A percentile compares a stretch with the other conserved stretches of the same genome.
These are phyloP conservation scores for Drosophila parthenogenetica DNA, from an alignment of 2,888 invertebrate genomes.

Conservation along the genomic window DNA sequence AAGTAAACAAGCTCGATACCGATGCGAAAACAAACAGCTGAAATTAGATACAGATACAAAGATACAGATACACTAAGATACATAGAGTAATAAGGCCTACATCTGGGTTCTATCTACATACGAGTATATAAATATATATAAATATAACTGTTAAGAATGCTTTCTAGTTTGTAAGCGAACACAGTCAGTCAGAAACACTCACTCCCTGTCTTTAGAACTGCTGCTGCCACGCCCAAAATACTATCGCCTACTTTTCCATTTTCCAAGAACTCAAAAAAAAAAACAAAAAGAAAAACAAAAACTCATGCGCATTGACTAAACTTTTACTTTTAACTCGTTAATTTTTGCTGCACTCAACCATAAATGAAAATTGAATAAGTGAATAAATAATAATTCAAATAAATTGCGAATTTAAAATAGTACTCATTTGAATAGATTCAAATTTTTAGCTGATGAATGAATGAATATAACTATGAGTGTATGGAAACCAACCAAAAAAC, in stretches of 20 bases:
- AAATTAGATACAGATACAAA: constrained; percentile 29
- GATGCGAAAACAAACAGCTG: constrained; percentile 26
- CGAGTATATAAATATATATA: constrained; percentile 31
- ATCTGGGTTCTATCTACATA: constrained; percentile 21
- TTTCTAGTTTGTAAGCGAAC: constrained; percentile 55
- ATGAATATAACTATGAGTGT: constrained; percentile 22
- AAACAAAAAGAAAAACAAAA: neutral
- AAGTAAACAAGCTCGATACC: constrained; percentile 24
- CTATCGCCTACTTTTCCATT: constrained; percentile 35
- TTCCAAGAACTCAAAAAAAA: constrained; percentile 3
- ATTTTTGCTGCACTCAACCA: constrained; percentile 45
- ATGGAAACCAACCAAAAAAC: constrained; percentile 32
- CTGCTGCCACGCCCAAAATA: constrained; percentile 45
- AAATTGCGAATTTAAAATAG: constrained; percentile 70
- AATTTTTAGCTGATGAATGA: constrained; percentile 51
- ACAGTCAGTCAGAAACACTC: constrained; percentile 11
- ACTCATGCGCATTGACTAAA: constrained; percentile 36
- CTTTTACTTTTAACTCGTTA: constrained; percentile 25
- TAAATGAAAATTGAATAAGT: constrained; percentile 19
- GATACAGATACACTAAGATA: constrained; percentile 29
- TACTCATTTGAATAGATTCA: constrained; percentile 73
- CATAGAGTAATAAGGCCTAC: constrained; percentile 15
- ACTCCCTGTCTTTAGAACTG: constrained; percentile 24
- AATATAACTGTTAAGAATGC: constrained; percentile 53
- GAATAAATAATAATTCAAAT: constrained; percentile 40